Evolutionary conservation across 2,113 vertebrate species (phyloP).

Genomic region (Labrus mixtus): DNA sequence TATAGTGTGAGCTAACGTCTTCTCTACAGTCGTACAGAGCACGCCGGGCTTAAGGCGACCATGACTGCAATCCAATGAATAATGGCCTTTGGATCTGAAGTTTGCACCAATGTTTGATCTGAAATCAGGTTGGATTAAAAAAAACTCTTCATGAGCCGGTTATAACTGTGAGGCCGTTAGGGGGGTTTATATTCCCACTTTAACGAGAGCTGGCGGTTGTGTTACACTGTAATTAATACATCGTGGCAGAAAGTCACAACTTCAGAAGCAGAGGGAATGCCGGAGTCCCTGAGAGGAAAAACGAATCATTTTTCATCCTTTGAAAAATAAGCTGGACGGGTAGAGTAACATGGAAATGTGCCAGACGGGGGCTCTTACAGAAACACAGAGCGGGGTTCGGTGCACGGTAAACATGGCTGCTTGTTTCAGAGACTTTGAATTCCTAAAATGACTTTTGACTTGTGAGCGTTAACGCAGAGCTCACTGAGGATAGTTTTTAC

Average conservation of each 20-base stretch:
- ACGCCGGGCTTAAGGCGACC: no score
- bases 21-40: no score
- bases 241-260: conserved; percentile 6
- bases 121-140: not conserved
- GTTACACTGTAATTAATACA: conserved; percentile 9
- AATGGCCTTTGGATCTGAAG: not conserved
- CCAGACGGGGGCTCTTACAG: not conserved
- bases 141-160: not conserved
- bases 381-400: not conserved
- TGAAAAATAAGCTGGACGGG: conserved; percentile 21
- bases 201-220: not conserved
- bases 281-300: conserved; percentile 19
- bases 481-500: conserved; percentile 10
- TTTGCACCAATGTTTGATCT: not conserved
- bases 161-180: not conserved
- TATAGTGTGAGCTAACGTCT: no score
- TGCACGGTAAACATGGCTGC: not conserved
- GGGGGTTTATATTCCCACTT: not conserved
- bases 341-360: conserved; percentile 44
- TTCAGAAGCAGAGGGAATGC: not conserved
- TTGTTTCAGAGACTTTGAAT: conserved; percentile 15
- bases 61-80: not conserved
- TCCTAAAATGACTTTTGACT: conserved; percentile 30
- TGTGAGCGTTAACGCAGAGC: conserved; percentile 3
- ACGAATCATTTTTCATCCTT: conserved; percentile 6